Percentiles rank a stretch among this genome's conserved stretches.
Evolutionary conservation across 1,140 invertebrate genomes (phyloP).

Genomic region (Melipona quadrifasciata): DNA sequence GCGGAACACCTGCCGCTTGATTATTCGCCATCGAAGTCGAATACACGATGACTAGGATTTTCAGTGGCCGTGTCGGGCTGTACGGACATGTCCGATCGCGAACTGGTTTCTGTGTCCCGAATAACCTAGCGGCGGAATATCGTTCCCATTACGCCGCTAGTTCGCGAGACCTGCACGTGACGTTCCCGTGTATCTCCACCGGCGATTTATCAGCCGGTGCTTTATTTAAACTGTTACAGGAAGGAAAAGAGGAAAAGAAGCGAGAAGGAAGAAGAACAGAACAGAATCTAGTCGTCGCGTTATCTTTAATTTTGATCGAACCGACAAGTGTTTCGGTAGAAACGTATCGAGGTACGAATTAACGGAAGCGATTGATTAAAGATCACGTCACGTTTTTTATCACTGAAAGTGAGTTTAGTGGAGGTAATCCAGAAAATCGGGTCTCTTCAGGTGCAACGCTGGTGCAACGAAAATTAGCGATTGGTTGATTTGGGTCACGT

Average conservation of each 20-base stretch:
- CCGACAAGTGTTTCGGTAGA: neutral
- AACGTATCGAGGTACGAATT: too few relatives aligned
- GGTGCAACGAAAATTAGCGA: too few relatives aligned
- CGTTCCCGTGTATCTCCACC: constrained; percentile 18
- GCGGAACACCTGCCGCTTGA: constrained; percentile 36
- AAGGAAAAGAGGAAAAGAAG: neutral
- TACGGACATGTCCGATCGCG: constrained; percentile 32
- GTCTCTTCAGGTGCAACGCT: too few relatives aligned
- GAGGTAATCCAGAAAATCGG: too few relatives aligned
- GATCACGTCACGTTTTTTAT: too few relatives aligned
- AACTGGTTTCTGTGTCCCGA: constrained; percentile 34
- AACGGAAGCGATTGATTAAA: too few relatives aligned
- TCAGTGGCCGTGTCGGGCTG: neutral
- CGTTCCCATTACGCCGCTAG: constrained; percentile 34
- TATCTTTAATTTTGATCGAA: neutral
- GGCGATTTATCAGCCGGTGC: constrained; percentile 26
- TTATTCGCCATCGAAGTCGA: constrained; percentile 34
- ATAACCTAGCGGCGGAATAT: constrained; percentile 39
- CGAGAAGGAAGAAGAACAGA: neutral
- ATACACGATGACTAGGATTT: neutral
- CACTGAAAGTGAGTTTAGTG: too few relatives aligned
- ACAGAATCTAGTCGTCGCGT: neutral
- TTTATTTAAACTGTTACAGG: constrained; percentile 7
- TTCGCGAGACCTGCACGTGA: constrained; percentile 29
- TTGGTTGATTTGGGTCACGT: too few relatives aligned